Evolutionary conservation across 1,140 invertebrate species (phyloP).

Genomic region (Drosophila nigromelanica): DNA sequence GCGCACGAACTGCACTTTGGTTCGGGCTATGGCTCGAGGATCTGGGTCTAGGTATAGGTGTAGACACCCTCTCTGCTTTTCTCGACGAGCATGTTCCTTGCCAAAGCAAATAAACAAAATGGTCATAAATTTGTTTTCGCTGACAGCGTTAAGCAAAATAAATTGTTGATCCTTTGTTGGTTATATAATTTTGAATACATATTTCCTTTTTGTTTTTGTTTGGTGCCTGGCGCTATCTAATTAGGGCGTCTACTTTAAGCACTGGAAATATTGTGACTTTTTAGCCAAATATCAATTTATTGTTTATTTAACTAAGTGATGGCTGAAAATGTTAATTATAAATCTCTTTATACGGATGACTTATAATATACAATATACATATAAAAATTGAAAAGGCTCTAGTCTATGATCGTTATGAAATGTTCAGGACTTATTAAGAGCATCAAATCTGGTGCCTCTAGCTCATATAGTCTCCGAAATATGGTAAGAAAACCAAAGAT

Average conservation of each 20-base stretch:
- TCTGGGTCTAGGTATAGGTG: slow-evolving; percentile 4
- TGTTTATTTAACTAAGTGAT: slow-evolving; percentile 43
- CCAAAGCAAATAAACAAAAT: slow-evolving; percentile 65
- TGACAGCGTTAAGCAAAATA: slow-evolving; percentile 51
- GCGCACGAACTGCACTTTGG: slow-evolving; percentile 15
- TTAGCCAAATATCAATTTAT: slow-evolving; percentile 28
- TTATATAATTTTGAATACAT: slow-evolving; percentile 71
- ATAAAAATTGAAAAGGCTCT: no score
- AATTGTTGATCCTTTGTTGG: slow-evolving; percentile 49
- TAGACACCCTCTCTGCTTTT: background rate
- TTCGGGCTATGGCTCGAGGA: slow-evolving; percentile 3
- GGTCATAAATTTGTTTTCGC: slow-evolving; percentile 58
- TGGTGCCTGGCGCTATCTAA: slow-evolving; percentile 66
- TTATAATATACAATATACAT: no score
- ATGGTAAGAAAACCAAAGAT: no score
- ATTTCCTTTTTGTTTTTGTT: slow-evolving; percentile 11
- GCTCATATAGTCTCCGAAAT: no score
- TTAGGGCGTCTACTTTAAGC: slow-evolving; percentile 56
- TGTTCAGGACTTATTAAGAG: no score
- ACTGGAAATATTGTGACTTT: slow-evolving; percentile 10
- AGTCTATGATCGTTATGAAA: no score
- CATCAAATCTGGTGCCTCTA: background rate
- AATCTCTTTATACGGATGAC: no score
- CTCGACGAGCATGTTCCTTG: background rate
- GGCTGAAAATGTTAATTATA: no score